Conservation (phyloP, 1,140 invertebrate genomes). For the Lasioglossum albipes region DNA sequence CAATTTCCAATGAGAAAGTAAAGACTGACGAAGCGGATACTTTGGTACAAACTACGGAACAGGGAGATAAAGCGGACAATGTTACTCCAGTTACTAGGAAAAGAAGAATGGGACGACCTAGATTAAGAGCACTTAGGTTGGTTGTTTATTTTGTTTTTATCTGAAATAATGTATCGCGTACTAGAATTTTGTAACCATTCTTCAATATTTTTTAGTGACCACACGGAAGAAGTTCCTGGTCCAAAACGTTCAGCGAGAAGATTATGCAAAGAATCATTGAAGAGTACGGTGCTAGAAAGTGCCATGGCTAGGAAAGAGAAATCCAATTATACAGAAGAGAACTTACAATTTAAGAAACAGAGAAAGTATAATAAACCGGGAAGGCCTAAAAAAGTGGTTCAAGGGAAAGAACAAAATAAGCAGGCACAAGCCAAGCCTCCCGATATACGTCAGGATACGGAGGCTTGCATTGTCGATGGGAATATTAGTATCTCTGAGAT, state of each 20-base stretch:
- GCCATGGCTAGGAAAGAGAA: slow-evolving; percentile 80
- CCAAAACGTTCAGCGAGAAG: slow-evolving; percentile 78
- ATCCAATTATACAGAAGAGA: slow-evolving; percentile 77
- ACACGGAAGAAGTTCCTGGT: slow-evolving; percentile 69
- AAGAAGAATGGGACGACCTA: slow-evolving; percentile 66
- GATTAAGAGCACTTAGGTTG: slow-evolving; percentile 71
- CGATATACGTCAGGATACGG: slow-evolving; percentile 47
- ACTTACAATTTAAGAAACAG: slow-evolving; percentile 70
- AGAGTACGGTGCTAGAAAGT: slow-evolving; percentile 78
- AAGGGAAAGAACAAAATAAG: slow-evolving; percentile 60
- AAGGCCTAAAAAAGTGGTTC: slow-evolving; percentile 70
- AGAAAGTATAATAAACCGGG: slow-evolving; percentile 75
- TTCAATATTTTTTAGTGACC: slow-evolving; percentile 70
- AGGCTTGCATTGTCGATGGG: slow-evolving; percentile 46
- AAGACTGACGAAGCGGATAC: slow-evolving; percentile 36
- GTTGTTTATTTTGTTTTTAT: slow-evolving; percentile 25
- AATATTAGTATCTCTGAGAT: slow-evolving; percentile 57
- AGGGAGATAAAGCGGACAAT: slow-evolving; percentile 40
- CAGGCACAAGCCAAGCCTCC: slow-evolving; percentile 42
- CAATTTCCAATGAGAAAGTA: slow-evolving; percentile 30
- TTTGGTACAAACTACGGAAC: slow-evolving; percentile 26
- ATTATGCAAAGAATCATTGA: slow-evolving; percentile 76
- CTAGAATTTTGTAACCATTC: slow-evolving; percentile 46
- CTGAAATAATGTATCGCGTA: slow-evolving; percentile 19
- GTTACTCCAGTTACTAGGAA: slow-evolving; percentile 67